A percentile compares a stretch with the other conserved stretches of the same genome.
Evolutionary conservation across 2,888 invertebrate species (phyloP).

Genomic region (Anticlea derivata): DNA sequence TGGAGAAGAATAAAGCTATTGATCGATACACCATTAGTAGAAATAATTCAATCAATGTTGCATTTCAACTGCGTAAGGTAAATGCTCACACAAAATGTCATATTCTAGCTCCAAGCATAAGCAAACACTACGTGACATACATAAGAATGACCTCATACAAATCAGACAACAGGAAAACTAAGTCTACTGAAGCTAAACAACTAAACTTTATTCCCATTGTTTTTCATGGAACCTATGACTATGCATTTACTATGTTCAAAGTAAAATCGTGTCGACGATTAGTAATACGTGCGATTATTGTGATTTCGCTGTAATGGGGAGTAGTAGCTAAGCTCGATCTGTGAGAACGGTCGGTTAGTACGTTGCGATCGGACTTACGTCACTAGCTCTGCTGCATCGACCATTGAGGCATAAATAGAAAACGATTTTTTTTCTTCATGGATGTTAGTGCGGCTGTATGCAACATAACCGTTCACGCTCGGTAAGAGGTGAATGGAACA

Average conservation of each 20-base stretch:
- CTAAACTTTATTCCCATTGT: slow-evolving; percentile 18
- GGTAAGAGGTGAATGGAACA: slow-evolving; percentile 82
- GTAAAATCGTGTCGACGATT: slow-evolving; percentile 31
- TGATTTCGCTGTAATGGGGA: slow-evolving; percentile 26
- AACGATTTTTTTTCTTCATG: slow-evolving; percentile 17
- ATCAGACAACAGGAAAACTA: slow-evolving; percentile 33
- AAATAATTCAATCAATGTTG: slow-evolving; percentile 10
- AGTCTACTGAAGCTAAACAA: slow-evolving; percentile 10
- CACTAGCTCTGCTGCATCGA: slow-evolving; percentile 23
- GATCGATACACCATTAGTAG: slow-evolving; percentile 14
- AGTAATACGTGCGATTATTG: slow-evolving; percentile 17
- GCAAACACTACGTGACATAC: slow-evolving; percentile 1
- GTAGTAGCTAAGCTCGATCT: slow-evolving; percentile 17
- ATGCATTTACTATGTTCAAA: slow-evolving; percentile 23
- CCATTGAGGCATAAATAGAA: slow-evolving; percentile 26
- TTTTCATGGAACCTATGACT: slow-evolving; percentile 29
- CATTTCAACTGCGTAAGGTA: not conserved
- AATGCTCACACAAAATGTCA: not conserved
- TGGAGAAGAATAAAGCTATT: slow-evolving; percentile 32
- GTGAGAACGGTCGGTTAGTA: slow-evolving; percentile 21
- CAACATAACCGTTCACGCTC: slow-evolving; percentile 71
- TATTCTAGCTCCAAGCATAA: slow-evolving; percentile 1
- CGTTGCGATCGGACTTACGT: slow-evolving; percentile 21
- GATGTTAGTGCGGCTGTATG: slow-evolving; percentile 49
- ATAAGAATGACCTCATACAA: slow-evolving; percentile 14